A percentile compares a stretch with the other conserved stretches of the same genome.
These are phyloP conservation scores for Acronicta alni DNA, from an alignment of 2,888 invertebrate species.

Conservation along the genomic window DNA sequence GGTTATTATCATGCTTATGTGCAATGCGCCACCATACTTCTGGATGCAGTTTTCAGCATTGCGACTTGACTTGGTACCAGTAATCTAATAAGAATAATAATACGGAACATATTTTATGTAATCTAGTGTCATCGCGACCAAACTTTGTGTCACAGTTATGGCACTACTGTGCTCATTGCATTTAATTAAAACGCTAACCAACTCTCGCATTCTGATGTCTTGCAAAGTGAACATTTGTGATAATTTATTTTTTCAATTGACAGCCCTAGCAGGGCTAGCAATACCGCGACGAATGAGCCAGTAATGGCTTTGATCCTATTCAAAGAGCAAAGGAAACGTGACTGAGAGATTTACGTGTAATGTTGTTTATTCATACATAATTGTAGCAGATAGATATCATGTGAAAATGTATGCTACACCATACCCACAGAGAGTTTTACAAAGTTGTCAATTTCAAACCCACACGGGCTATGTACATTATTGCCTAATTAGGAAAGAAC, in stretches of 20 bases:
- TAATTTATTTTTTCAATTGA: slow-evolving; percentile 27
- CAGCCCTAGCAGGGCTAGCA: slow-evolving; percentile 37
- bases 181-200: slow-evolving; percentile 21
- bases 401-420: neutral
- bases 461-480: neutral
- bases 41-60: slow-evolving; percentile 10
- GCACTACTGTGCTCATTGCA: neutral
- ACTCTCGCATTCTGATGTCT: slow-evolving; percentile 22
- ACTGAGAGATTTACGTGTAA: slow-evolving; percentile 58
- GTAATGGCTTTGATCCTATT: slow-evolving; percentile 61
- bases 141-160: slow-evolving; percentile 4
- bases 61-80: neutral
- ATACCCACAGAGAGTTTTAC: too few species aligned
- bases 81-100: neutral
- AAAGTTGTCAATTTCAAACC: too few species aligned
- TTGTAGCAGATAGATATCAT: slow-evolving; percentile 19
- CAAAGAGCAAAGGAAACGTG: slow-evolving; percentile 66
- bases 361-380: slow-evolving; percentile 45
- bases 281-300: slow-evolving; percentile 56
- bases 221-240: slow-evolving; percentile 9
- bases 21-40: slow-evolving; percentile 29
- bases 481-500: neutral
- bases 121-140: neutral
- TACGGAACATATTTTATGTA: neutral
- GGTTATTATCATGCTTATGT: slow-evolving; percentile 37